Conservation (phyloP, 2,888 invertebrate genomes). For the Ochropleura plecta region DNA sequence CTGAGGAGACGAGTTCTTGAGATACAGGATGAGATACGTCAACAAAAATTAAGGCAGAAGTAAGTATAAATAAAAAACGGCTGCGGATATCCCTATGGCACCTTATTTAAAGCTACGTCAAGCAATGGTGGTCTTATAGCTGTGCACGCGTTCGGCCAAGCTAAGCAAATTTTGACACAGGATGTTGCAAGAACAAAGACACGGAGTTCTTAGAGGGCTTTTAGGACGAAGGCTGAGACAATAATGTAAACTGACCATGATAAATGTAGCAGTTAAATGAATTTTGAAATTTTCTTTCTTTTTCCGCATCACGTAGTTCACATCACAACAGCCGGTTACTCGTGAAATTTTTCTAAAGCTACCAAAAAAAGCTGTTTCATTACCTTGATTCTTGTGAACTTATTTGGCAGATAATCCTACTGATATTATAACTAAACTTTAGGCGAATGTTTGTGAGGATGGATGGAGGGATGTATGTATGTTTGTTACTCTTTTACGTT, state of each 20-base stretch:
- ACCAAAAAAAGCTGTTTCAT: background rate
- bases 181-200: background rate
- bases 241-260: background rate
- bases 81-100: background rate
- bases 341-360: background rate
- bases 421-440: too few species aligned
- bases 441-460: too few species aligned
- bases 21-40: constrained; percentile 92
- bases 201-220: background rate
- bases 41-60: constrained; percentile 92
- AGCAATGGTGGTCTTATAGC: background rate
- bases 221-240: background rate
- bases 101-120: background rate
- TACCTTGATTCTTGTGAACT: too few species aligned
- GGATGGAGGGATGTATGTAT: too few species aligned
- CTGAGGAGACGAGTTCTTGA: constrained; percentile 92
- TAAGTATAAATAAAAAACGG: constrained; percentile 69
- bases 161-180: too few species aligned
- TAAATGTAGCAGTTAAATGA: background rate
- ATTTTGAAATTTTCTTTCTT: background rate
- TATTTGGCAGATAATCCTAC: too few species aligned
- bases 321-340: background rate
- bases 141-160: too few species aligned
- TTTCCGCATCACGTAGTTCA: background rate
- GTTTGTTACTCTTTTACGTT: too few species aligned